A percentile compares a stretch with the other conserved stretches of the same genome.
These are phyloP conservation scores for Cromileptes altivelis DNA, from an alignment of 2,113 vertebrate genomes.

Conservation along the genomic window DNA sequence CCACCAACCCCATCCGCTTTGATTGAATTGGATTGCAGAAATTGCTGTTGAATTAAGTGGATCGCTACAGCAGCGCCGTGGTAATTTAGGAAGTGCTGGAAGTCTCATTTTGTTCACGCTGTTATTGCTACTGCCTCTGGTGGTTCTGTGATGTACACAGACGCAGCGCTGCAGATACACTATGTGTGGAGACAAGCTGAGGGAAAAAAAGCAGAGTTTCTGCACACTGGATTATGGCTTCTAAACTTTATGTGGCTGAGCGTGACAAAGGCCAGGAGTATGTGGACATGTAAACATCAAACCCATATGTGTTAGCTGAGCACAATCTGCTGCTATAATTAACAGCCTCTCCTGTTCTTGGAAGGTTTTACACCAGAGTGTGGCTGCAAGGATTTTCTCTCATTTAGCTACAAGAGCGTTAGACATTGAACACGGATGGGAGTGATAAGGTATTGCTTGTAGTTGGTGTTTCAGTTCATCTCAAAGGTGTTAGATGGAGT, in stretches of 20 bases:
- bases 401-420: neutral
- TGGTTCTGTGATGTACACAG: neutral
- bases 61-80: conserved; percentile 22
- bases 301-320: neutral
- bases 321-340: neutral
- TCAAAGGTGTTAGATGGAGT: no score
- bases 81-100: conserved; percentile 51
- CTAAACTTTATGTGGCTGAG: neutral
- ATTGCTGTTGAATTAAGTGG: conserved; percentile 58
- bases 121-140: conserved; percentile 24
- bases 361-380: neutral
- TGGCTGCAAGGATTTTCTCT: neutral
- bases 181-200: neutral
- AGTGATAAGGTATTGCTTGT: neutral
- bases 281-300: neutral
- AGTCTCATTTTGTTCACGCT: conserved; percentile 42
- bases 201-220: neutral
- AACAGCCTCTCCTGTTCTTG: neutral
- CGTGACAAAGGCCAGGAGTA: neutral
- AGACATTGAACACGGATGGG: neutral
- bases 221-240: neutral
- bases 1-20: conserved; percentile 12
- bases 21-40: conserved; percentile 49
- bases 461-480: neutral
- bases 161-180: neutral